phyloP scores from a whole-genome alignment of 2,797 vertebrate species.

The Sebastes taczanowskii region DNA sequence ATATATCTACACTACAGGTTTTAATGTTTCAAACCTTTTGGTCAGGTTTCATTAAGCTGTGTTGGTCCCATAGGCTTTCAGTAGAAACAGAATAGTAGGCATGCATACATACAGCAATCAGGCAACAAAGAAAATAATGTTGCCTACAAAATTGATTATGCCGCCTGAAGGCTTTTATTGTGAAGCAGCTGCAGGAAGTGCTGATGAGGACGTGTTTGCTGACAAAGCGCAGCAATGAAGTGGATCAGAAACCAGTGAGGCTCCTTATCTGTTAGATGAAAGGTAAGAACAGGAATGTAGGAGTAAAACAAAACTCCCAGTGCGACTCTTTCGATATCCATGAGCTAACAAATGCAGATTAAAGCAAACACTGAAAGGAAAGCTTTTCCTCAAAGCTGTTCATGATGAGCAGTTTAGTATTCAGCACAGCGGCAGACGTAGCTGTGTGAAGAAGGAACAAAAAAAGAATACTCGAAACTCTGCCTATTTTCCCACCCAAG shows the following conservation, averaged over 20 bases:
- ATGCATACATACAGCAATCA: not conserved
- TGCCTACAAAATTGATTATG: not conserved
- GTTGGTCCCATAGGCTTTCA: not conserved
- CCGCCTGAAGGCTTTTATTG: constrained; percentile 41
- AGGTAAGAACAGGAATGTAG: constrained; percentile 1
- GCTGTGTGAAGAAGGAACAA: constrained; percentile 29
- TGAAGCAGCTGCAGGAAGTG: constrained; percentile 46
- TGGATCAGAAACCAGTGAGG: constrained; percentile 18
- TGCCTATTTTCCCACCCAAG: constrained; percentile 33
- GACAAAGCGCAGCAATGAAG: constrained; percentile 17
- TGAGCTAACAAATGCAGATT: constrained; percentile 37
- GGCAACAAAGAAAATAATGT: not conserved
- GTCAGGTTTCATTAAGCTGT: not conserved
- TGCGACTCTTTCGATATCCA: constrained; percentile 1
- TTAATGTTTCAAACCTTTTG: not conserved
- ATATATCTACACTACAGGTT: not conserved
- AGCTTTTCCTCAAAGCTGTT: constrained; percentile 23
- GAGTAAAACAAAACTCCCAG: constrained; percentile 22
- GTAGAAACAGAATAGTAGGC: not conserved
- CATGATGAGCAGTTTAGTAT: constrained; percentile 43
- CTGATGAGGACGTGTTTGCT: constrained; percentile 25
- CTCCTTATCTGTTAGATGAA: constrained; percentile 32
- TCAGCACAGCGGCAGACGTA: constrained; percentile 15
- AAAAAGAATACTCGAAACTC: constrained; percentile 9
- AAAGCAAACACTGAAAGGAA: constrained; percentile 46